Conservation (phyloP, 2,113 vertebrate genomes). For the Percopsis transmontana region DNA sequence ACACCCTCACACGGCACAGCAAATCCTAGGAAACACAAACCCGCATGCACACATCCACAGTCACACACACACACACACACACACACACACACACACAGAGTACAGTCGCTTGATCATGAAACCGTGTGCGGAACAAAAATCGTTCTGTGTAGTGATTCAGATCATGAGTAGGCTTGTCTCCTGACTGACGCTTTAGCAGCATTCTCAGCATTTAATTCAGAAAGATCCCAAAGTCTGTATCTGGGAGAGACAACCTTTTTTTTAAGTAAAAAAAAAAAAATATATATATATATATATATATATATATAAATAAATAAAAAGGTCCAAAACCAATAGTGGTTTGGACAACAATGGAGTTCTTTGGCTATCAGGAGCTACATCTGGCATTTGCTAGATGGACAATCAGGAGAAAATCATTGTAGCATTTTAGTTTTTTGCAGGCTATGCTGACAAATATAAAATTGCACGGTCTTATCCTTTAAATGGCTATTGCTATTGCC, state of each 20-base stretch:
- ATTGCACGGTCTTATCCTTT: too few relatives aligned
- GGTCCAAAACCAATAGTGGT: too few relatives aligned
- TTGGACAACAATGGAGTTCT: too few relatives aligned
- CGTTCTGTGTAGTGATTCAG: slow-evolving; percentile 52
- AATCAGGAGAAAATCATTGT: too few relatives aligned
- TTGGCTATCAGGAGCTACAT: too few relatives aligned
- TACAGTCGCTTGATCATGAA: slow-evolving; percentile 24
- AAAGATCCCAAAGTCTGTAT: slow-evolving; percentile 49
- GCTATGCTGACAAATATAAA: too few relatives aligned
- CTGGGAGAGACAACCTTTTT: too few relatives aligned
- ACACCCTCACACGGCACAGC: slow-evolving; percentile 19
- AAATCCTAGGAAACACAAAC: slow-evolving; percentile 29
- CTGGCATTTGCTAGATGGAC: too few relatives aligned
- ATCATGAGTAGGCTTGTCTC: slow-evolving; percentile 49
- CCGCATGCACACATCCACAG: not conserved
- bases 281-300: not conserved
- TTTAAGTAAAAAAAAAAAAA: too few relatives aligned
- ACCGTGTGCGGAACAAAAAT: slow-evolving; percentile 39
- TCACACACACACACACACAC: slow-evolving; percentile 6
- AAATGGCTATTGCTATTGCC: too few relatives aligned
- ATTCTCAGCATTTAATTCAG: slow-evolving; percentile 60
- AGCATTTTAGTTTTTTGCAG: too few relatives aligned
- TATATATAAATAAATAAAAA: too few relatives aligned
- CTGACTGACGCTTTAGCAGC: slow-evolving; percentile 53
- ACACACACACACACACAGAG: slow-evolving; percentile 34